Evolutionary conservation across 2,797 vertebrate genomes (phyloP).

Genomic region (Hyperoplus immaculatus): DNA sequence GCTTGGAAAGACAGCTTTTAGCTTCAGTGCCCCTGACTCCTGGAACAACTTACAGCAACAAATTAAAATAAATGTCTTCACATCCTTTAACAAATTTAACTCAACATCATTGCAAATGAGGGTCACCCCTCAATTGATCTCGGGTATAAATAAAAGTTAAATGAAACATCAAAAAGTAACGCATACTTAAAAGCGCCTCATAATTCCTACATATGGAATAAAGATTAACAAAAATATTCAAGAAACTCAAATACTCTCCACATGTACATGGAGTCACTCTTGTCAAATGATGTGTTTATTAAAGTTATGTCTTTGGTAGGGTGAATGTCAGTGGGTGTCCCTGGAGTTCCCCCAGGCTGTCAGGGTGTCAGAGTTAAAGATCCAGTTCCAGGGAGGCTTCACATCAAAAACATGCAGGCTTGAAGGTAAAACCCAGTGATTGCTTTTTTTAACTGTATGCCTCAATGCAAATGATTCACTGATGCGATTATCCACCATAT

Average conservation of each 20-base stretch:
- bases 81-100: no score
- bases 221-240: neutral
- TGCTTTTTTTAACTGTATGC: neutral
- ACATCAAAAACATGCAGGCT: constrained; percentile 88
- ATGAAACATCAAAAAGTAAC: no score
- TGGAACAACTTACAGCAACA: no score
- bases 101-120: no score
- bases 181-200: neutral
- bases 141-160: no score
- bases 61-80: no score
- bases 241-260: neutral
- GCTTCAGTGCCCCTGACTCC: no score
- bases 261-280: no score
- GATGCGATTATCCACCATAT: neutral
- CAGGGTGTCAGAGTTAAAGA: constrained; percentile 84
- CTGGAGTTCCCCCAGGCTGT: constrained; percentile 91
- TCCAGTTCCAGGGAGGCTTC: constrained; percentile 99
- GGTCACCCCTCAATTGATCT: no score
- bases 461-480: neutral
- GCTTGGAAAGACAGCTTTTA: no score
- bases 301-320: constrained; percentile 79
- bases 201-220: neutral
- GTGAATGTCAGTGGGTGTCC: constrained; percentile 91
- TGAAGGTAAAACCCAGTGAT: constrained; percentile 85
- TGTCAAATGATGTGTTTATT: neutral